Base-by-base conservation (phyloP, 1,140 invertebrate species). In the Pseudomyrmex gracilis region DNA sequence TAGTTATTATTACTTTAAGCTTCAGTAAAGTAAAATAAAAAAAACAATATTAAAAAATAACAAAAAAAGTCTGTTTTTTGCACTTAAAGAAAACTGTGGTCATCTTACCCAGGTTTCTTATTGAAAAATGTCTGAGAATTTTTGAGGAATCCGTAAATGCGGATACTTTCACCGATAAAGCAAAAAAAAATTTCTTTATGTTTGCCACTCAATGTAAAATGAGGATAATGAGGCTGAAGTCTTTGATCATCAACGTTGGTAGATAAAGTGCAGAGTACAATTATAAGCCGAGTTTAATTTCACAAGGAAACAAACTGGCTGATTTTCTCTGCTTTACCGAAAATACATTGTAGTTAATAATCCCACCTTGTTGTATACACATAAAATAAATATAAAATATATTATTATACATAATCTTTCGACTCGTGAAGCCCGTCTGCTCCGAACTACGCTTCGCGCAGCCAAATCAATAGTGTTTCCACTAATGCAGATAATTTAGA, bases 401-500 rank as follows among this genome's bases (percentile, higher is more conserved):
- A 34, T 34, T 34, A 34, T 34, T 34, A 34, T 7, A 34, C 34
- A 34, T 34, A 7, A 34, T 34, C 34, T 34, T 34, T 87, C 76
- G 53, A 58, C 53, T 61, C 71, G 53, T n/a, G 22, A 43, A 47
- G 47, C 76, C 45, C 57, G 73, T 64, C 85, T 78, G 80, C 60
- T 73, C 84, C 64, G 55, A 71, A 86, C 73, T 88, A 78, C 68
- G 70, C 66, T 63, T 83, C 63, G 74, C 73, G 78, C 67, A 83
- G 61, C 74, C 70, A 70, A 86, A 89, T 88, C 84, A 85, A 87
- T 87, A 87, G 86, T 87, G n/a, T n/a, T n/a, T 64, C 82, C 73
- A 74, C 80, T 87, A 87, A 87, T 87, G 86, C 85, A 84, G 86
- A 85, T 87, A 87, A 87, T 87, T 87, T 87, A 87, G 86, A 84